Evolutionary conservation across 2,797 vertebrate species (phyloP).

Genomic region (Mormyrops boulengeri): DNA sequence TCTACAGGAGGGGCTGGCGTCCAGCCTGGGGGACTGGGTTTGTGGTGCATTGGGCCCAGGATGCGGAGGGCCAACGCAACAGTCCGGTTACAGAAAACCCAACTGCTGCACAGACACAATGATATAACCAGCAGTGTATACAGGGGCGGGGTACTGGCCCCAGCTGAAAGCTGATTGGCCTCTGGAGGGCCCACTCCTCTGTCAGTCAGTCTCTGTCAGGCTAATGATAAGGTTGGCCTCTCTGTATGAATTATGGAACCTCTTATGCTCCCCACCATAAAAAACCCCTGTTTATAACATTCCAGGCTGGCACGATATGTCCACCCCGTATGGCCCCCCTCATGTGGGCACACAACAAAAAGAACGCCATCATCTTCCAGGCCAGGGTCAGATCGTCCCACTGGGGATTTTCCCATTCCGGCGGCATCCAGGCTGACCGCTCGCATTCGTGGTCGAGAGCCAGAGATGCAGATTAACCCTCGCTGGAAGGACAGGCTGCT

Average conservation of each 20-base stretch:
- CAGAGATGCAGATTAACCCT: background rate
- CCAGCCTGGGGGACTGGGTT: slow-evolving; percentile 39
- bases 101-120: background rate
- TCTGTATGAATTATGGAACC: background rate
- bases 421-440: background rate
- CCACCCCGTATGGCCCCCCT: background rate
- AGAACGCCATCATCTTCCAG: background rate
- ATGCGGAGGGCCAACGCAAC: slow-evolving; percentile 28
- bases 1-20: slow-evolving; percentile 28
- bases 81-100: background rate
- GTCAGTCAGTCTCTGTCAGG: too few relatives aligned
- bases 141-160: background rate
- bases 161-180: background rate
- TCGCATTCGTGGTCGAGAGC: background rate
- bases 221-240: background rate
- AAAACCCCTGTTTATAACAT: background rate
- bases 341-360: background rate
- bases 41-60: slow-evolving; percentile 41
- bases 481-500: background rate
- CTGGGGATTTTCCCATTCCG: background rate
- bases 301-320: background rate
- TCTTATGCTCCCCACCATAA: background rate
- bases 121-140: background rate
- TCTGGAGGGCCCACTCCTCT: background rate
- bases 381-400: background rate